Evolutionary conservation across 2,113 vertebrate genomes (phyloP).

Genomic region (Rissa tridactyla): DNA sequence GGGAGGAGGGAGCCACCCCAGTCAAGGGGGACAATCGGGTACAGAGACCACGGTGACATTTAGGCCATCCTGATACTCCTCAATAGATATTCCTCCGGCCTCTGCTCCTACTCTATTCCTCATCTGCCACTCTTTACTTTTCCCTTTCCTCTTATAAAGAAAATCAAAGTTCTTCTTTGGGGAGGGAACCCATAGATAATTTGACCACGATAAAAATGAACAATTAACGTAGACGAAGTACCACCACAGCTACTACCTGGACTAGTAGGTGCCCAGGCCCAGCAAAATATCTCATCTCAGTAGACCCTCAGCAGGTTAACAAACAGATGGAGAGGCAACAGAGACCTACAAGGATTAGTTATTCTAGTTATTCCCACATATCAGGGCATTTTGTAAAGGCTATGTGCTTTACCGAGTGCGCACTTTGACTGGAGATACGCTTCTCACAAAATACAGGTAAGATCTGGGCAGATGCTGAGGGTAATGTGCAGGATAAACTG

Average conservation of each 20-base stretch:
- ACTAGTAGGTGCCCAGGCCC: neutral
- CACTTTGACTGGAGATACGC: neutral
- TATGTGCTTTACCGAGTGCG: neutral
- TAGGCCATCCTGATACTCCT: neutral
- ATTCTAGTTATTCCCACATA: neutral
- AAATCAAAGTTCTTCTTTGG: neutral
- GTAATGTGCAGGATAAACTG: neutral
- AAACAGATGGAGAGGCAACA: neutral
- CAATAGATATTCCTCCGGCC: fast-evolving
- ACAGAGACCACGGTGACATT: neutral
- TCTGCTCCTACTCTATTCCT: neutral
- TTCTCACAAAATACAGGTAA: neutral
- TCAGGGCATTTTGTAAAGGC: neutral
- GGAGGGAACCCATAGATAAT: neutral
- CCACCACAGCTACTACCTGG: neutral
- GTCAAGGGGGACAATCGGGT: fast-evolving
- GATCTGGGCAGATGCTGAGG: neutral
- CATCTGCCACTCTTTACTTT: neutral
- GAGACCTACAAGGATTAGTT: neutral
- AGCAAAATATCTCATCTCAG: neutral
- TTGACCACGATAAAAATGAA: neutral
- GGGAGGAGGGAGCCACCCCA: neutral
- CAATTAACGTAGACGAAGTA: neutral
- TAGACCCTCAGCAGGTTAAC: neutral
- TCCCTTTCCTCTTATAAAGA: neutral